Evolutionary conservation across 2,113 vertebrate genomes (phyloP), one percentile per base, ranked within the genome.

Genomic region (Phylloscopus whistleri): DNA sequence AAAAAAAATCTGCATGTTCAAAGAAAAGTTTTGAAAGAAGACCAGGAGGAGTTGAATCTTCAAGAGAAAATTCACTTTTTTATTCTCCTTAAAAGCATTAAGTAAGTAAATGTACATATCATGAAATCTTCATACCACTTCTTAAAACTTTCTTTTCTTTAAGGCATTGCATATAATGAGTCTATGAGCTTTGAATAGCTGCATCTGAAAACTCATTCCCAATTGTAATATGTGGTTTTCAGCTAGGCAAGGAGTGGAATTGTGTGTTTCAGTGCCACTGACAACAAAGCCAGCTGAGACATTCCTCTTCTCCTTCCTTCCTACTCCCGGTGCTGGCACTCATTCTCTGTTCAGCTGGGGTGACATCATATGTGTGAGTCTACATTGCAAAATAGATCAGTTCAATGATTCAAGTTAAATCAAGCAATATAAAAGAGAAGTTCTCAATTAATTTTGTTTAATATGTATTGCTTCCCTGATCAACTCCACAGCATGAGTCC

Each of bases 241-340:
- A 87, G 21, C 59, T 53, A 58, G 30, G 21, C 26, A 88, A 88
- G 23, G 41, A 11, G 3, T 4, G 4, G 63, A 79, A 73, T 19
- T 58, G 4, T 67, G 48, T 79, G 8, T 58, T 85, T 85, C 8
- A 5, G 8, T 75, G 44, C 43, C 13, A 2, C n/a, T 85, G 51
- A 23, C 39, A 88, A 46, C 37, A 91, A 89, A 85, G 27, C 6
- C 67, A 73, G 7, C 31, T 85, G 67, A 73, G 37, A 83, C 16
- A 62, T 69, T 90, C 31, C 5, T 79, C 52, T 53, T 41, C 53
- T 87, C 18, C 41, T 62, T 70, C 44, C 44, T 60, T 87, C 41
- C 18, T 69, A 17, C 7, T 14, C 28, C 23, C 0, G 0, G 2
- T 2, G 0, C 27, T 68, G 21, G 63, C 2, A 3, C 21, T 80